Percentiles rank a stretch among this genome's conserved stretches.
Conservation (phyloP, 2,113 vertebrate genomes). For the Cottus gobio region DNA sequence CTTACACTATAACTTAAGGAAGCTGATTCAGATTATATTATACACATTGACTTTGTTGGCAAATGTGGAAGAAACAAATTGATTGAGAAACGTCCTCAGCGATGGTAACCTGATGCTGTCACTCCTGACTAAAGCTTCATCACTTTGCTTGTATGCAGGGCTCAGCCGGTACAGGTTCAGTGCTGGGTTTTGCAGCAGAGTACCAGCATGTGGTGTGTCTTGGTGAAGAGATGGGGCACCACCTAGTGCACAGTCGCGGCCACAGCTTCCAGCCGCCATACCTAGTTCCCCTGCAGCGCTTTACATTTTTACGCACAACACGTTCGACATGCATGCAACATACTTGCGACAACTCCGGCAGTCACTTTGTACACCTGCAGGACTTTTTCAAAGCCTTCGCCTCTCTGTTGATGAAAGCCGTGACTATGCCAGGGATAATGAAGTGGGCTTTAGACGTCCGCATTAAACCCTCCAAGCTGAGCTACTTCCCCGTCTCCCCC, state of each 20-base stretch:
- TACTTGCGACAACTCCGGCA: not conserved
- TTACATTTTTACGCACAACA: not conserved
- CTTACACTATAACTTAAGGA: not conserved
- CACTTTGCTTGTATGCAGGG: constrained; percentile 11
- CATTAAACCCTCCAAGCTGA: constrained; percentile 14
- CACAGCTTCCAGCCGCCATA: constrained; percentile 24
- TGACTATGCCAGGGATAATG: not conserved
- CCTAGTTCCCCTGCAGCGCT: not conserved
- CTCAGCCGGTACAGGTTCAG: constrained; percentile 22
- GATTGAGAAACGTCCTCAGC: constrained; percentile 3
- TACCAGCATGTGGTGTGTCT: constrained; percentile 20
- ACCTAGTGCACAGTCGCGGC: constrained; percentile 79
- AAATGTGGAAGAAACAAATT: not conserved
- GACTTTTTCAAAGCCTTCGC: not conserved
- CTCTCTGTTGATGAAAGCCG: not conserved
- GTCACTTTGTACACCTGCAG: not conserved
- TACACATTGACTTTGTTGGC: not conserved
- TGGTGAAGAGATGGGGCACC: constrained; percentile 81
- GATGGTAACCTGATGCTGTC: not conserved
- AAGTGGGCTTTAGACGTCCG: constrained; percentile 26
- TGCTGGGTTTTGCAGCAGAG: constrained; percentile 14
- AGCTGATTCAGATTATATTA: no score
- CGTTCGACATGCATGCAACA: constrained; percentile 5
- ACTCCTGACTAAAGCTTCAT: constrained; percentile 27
- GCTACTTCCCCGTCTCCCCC: not conserved